Conservation (phyloP, 1,140 invertebrate genomes). For the Aphelinus atriplicis region DNA sequence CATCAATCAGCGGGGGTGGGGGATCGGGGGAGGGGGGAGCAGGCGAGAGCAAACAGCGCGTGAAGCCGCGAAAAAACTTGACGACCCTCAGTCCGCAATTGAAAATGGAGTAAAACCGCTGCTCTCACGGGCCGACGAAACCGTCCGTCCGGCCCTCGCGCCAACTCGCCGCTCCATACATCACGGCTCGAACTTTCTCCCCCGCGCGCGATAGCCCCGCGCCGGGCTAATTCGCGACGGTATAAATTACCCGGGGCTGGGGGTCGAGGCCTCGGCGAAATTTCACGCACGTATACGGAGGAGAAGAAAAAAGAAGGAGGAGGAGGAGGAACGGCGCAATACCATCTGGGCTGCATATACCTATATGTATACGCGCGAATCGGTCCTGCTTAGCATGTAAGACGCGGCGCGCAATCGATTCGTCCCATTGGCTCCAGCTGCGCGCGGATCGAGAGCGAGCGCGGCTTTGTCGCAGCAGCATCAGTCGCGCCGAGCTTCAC, state of each 20-base stretch:
- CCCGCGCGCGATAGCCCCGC: neutral
- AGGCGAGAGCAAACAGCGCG: too few relatives aligned
- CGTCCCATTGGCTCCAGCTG: neutral
- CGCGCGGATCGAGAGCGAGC: neutral
- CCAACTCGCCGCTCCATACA: neutral
- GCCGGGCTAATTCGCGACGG: neutral
- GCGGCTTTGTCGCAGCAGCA: neutral
- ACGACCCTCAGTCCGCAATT: too few relatives aligned
- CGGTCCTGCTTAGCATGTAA: neutral
- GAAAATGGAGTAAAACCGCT: too few relatives aligned
- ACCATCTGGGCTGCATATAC: neutral
- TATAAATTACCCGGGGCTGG: constrained; percentile 4
- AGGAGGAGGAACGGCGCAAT: too few relatives aligned
- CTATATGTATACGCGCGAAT: neutral
- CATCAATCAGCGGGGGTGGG: too few relatives aligned
- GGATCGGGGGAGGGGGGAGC: too few relatives aligned
- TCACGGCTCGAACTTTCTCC: neutral
- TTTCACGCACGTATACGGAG: constrained; percentile 1
- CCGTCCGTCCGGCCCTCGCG: too few relatives aligned
- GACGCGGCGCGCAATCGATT: constrained; percentile 17
- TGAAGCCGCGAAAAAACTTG: too few relatives aligned
- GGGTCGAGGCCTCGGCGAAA: constrained; percentile 4
- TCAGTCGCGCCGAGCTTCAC: neutral
- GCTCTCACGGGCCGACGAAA: too few relatives aligned
- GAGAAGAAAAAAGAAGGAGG: too few relatives aligned